Percentiles rank a stretch among this genome's conserved stretches.
Evolutionary conservation across 2,797 vertebrate genomes (phyloP).

Genomic region (Neosalanx taihuensis): DNA sequence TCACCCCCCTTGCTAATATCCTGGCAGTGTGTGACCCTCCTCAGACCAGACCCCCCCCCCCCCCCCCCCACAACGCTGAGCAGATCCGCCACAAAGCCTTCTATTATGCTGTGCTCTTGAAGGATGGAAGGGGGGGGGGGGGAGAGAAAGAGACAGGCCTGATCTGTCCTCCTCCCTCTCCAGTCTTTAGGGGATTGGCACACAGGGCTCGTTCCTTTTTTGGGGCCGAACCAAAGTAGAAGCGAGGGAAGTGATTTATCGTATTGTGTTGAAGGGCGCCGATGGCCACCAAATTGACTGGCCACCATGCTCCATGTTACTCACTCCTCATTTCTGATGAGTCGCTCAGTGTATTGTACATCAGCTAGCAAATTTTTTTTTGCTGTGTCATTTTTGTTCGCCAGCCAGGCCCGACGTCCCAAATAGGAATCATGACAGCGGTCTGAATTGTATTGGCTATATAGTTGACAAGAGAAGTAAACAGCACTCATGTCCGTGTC

Average conservation of each 20-base stretch:
- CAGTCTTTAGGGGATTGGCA: constrained; percentile 20
- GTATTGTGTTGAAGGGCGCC: constrained; percentile 27
- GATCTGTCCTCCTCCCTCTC: constrained; percentile 34
- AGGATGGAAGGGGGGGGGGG: constrained; percentile 29
- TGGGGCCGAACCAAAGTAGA: constrained; percentile 1
- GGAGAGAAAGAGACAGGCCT: constrained; percentile 29
- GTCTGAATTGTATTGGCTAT: not conserved
- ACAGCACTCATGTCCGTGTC: not conserved
- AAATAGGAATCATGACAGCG: no score
- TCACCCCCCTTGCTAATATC: constrained; percentile 20
- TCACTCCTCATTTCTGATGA: constrained; percentile 9
- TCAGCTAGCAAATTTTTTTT: not conserved
- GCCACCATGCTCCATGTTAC: constrained; percentile 6
- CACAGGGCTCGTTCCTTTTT: constrained; percentile 22
- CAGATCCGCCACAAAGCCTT: constrained; percentile 37
- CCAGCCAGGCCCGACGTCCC: no score
- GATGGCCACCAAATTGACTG: constrained; percentile 23
- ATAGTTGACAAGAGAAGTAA: not conserved
- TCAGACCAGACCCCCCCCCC: constrained; percentile 4
- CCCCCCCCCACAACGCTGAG: constrained; percentile 3
- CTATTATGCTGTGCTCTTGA: constrained; percentile 36
- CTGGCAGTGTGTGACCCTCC: constrained; percentile 28
- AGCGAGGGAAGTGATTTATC: constrained; percentile 29
- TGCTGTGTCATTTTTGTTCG: not conserved
- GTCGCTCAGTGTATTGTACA: constrained; percentile 21